Evolutionary conservation across 2,113 vertebrate genomes (phyloP), one percentile per base, ranked within the genome.

Genomic region (Peromyscus polionotus): DNA sequence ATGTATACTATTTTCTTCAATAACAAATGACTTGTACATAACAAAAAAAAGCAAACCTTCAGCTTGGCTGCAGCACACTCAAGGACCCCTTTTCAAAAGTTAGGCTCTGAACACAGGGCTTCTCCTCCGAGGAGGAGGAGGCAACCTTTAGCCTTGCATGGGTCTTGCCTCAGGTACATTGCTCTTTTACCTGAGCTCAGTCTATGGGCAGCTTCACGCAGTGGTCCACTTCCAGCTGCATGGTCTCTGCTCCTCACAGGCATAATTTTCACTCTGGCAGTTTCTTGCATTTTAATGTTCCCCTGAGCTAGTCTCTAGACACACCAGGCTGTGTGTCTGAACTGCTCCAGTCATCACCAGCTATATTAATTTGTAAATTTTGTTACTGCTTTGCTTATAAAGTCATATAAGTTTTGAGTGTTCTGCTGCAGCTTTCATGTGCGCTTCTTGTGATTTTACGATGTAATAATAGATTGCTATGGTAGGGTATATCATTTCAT

Each of bases 371-470:
- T 73, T 77, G 42, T 22, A 72, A 24, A 90, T 63, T 70, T 93
- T 89, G 72, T 90, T 94, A 94, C 84, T 95, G 33, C 26, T 96
- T 83, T 85, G 89, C 26, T 96, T 91, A 96, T 94, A 94, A 96
- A 83, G 28, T 84, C 91, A 16, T 26, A 26, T 68, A 86, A 73
- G 4, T 95, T 96, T 95, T 96, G 73, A 87, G 10, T 91, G 16
- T 73, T 83, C 36, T 57, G 10, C 24, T 10, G 5, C 19, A 48
- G 79, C 94, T 94, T 90, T 83, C 89, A 9, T 63, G 16, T 94
- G 36, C 94, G 16, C 51, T 84, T 95, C 54, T 94, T 95, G 87
- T 12, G 91, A 91, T 70, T 70, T 88, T 87, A 36, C 19, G 17
- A 45, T 54, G 19, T 48, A 91, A 93, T 83, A 73, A 65, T 45